phyloP scores from a whole-genome alignment of 2,797 vertebrate species.

The Phylloscopus collybita region DNA sequence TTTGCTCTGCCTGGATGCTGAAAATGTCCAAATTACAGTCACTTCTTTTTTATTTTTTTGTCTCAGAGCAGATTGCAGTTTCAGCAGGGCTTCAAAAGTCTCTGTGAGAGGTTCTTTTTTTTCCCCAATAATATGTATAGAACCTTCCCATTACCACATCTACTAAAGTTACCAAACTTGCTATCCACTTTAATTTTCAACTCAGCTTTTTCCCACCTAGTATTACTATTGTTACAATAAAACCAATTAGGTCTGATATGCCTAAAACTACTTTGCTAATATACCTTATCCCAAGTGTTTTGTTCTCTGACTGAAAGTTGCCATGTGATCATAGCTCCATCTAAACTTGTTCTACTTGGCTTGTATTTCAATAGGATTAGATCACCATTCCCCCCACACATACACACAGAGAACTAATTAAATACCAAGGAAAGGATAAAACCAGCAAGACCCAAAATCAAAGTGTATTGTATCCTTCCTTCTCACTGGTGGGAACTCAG shows the following conservation, averaged over 20 bases:
- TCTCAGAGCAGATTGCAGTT: not conserved
- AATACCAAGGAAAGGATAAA: slow-evolving; percentile 38
- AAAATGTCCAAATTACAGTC: not conserved
- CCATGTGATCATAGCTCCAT: not conserved
- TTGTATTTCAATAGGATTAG: slow-evolving; percentile 47
- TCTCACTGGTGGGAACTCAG: not conserved
- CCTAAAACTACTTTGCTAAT: not conserved
- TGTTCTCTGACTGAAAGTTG: slow-evolving; percentile 4
- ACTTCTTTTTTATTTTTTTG: not conserved
- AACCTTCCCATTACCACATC: not conserved
- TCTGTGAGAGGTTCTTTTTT: not conserved
- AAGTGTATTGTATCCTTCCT: not conserved
- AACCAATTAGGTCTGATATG: not conserved
- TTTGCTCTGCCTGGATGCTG: not conserved
- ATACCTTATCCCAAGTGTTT: slow-evolving; percentile 3
- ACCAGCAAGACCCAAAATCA: not conserved
- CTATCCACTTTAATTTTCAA: slow-evolving; percentile 5
- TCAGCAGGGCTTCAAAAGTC: not conserved
- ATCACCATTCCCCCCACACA: slow-evolving; percentile 14
- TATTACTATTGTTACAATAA: not conserved
- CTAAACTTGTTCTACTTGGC: slow-evolving; percentile 43
- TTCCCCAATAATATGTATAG: not conserved
- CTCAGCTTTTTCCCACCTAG: not conserved
- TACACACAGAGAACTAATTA: slow-evolving; percentile 39
- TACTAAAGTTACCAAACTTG: not conserved